Base-by-base conservation (phyloP, 2,797 vertebrate species). In the Silurus aristotelis region DNA sequence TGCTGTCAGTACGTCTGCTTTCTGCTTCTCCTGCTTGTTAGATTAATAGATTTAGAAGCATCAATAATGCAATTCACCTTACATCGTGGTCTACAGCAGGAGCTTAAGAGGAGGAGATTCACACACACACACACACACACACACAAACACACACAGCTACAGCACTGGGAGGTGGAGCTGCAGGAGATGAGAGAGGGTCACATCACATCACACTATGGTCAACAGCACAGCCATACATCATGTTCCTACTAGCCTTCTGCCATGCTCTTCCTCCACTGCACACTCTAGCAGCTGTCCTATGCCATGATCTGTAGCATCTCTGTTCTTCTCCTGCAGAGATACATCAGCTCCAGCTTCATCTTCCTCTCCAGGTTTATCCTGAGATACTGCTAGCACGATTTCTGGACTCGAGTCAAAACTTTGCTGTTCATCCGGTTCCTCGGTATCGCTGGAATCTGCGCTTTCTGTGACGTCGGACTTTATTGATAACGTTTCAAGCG, bases 171-270 rank as follows among this genome's bases (percentile, higher is more conserved):
- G 67, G 5, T 70, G 72, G 19, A 84, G 64, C 48, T 61, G 1
- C 68, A 66, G 38, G 68, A 55, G 63, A 80, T 27, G 66, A 17
- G 82, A n/a, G 25, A 12, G 31, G 43, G 82, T 55, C n/a, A 52
- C 48, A 52, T 72, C 68, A 82, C 10, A 90, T 71, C 64, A 83
- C 0, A 85, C 91, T 91, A 96, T 95, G 92, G 97, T 96, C 96
- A 97, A 97, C 96, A 85, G 19, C 64, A 48, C 22, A 82, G 68
- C 91, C 95, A 96, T 96, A 96, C 96, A 97, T 97, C 92, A 96
- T 96, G 93, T 90, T 91, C 89, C 88, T 93, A 94, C 98, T 97
- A 95, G 97, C 98, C 98, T 99, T 97, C 96, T 96, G 56, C 88
- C 82, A 25, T 92, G 88, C 64, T 95, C 94, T 91, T 88, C 79